Conservation (phyloP, 2,797 vertebrate genomes). For the Mergus octosetaceus region DNA sequence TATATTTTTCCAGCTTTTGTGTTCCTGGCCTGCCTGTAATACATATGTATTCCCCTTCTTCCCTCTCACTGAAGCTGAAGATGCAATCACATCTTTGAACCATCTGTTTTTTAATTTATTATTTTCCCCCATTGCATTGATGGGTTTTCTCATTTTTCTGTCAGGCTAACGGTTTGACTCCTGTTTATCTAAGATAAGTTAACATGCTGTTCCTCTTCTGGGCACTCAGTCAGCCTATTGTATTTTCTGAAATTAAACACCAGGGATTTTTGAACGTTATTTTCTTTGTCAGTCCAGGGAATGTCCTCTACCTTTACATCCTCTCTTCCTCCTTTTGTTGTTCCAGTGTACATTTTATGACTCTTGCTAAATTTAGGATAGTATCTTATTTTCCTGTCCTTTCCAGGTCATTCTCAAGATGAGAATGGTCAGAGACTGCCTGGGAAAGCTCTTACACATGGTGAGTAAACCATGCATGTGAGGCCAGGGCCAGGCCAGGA, state of each 20-base stretch:
- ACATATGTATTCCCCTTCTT: constrained; percentile 6
- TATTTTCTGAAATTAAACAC: constrained; percentile 65
- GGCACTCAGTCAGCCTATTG: constrained; percentile 18
- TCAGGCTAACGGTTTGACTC: constrained; percentile 56
- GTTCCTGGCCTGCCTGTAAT: constrained; percentile 38
- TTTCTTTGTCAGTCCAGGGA: constrained; percentile 50
- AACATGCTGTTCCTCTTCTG: constrained; percentile 58
- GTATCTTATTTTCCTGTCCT: constrained; percentile 20
- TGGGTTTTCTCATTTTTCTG: not conserved
- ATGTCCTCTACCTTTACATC: constrained; percentile 48
- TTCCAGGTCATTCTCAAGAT: not conserved
- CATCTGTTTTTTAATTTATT: constrained; percentile 68
- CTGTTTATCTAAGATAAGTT: constrained; percentile 65
- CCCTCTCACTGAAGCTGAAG: constrained; percentile 58
- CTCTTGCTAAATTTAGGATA: constrained; percentile 25
- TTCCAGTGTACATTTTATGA: not conserved
- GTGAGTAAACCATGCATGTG: not conserved
- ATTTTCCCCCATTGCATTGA: constrained; percentile 21
- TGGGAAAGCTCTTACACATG: not conserved
- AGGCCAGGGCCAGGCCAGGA: not conserved
- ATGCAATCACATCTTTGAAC: constrained; percentile 55
- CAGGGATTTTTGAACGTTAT: constrained; percentile 51
- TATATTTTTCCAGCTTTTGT: constrained; percentile 64
- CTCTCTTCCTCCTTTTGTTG: constrained; percentile 61
- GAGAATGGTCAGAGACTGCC: not conserved